Evolutionary conservation across 1,140 invertebrate species (phyloP), one percentile per base, ranked within the genome.

Genomic region (Musca domestica): DNA sequence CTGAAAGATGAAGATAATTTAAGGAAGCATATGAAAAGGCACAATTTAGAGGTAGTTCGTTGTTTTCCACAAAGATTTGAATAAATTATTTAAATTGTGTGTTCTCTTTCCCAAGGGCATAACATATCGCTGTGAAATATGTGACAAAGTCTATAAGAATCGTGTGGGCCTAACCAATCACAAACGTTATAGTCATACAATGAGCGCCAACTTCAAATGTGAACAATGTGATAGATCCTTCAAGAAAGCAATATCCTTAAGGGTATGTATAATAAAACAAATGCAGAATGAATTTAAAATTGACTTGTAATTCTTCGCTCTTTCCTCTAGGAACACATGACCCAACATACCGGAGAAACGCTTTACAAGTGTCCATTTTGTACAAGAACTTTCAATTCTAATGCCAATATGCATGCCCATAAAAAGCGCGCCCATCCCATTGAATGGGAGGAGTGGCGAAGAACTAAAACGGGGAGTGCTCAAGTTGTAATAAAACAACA

Each of bases 371-470:
- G 80, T 54, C 77, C 76, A 6, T 80, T 78, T 64, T 81, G 80
- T 64, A 70, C 75, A 0, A 72, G 74, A 51, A 81, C 79, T 6
- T 81, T 81, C 27, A 81, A 81, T 68, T 78, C 75, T 2, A 79
- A 76, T 67, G 77, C 78, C 3, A 81, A 81, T 67, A 81, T 81
- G 79, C 79, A 81, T 67, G 73, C 78, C 2, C 79, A 81, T 69
- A 78, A 78, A 34, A 81, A 81, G 68, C 77, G 77, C 64, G 75
- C 76, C 70, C 79, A 81, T 72, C 79, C 78, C 12, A 68, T 76
- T 20, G 79, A 81, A 67, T 81, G 76, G 74, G 78, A 80, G 30
- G 74, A 74, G 27, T 80, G 74, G 76, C 73, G 78, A 14, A 80
- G 75, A 72, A 80, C 74, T 4, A 80, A 80, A 71, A 75, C 72